A percentile compares a stretch with the other conserved stretches of the same genome.
Evolutionary conservation across 2,797 vertebrate species (phyloP).

Genomic region (Amniataba percoides): DNA sequence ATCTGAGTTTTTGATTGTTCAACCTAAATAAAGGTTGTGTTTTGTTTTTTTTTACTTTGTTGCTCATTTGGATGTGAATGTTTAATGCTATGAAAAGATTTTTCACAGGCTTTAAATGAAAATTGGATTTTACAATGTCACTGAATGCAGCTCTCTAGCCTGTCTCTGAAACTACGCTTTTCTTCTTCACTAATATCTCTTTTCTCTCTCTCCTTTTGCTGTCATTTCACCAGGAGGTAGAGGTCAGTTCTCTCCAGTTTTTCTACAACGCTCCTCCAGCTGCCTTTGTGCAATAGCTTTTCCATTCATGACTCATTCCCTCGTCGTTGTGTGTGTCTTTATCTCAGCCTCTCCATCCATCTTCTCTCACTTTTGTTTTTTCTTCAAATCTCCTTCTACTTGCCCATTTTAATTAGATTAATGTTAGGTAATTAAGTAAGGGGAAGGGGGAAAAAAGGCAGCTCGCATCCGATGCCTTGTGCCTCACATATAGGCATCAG

Average conservation of each 20-base stretch:
- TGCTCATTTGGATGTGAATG: neutral
- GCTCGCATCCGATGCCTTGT: slow-evolving; percentile 52
- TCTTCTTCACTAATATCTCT: slow-evolving; percentile 74
- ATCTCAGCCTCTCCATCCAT: slow-evolving; percentile 44
- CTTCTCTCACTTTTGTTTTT: neutral
- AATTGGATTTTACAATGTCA: slow-evolving; percentile 8
- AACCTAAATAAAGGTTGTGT: neutral
- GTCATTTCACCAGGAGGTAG: slow-evolving; percentile 90
- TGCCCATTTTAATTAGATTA: slow-evolving; percentile 69
- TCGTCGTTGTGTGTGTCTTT: slow-evolving; percentile 50
- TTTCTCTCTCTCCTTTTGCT: slow-evolving; percentile 74
- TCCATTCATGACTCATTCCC: slow-evolving; percentile 58
- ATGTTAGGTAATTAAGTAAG: slow-evolving; percentile 72
- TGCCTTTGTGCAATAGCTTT: slow-evolving; percentile 66
- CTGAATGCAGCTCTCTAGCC: slow-evolving; percentile 33
- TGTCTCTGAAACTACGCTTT: slow-evolving; percentile 35
- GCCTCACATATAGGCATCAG: slow-evolving; percentile 52
- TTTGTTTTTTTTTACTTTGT: neutral
- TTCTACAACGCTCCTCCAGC: slow-evolving; percentile 43
- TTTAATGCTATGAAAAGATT: neutral
- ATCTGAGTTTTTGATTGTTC: neutral
- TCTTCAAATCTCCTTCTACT: slow-evolving; percentile 38
- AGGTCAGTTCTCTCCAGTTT: slow-evolving; percentile 88
- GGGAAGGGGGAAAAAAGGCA: slow-evolving; percentile 39
- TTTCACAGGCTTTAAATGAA: slow-evolving; percentile 11